A percentile compares a stretch with the other conserved stretches of the same genome.
Evolutionary conservation across 2,888 invertebrate genomes (phyloP).

Genomic region (Arenicola marina): DNA sequence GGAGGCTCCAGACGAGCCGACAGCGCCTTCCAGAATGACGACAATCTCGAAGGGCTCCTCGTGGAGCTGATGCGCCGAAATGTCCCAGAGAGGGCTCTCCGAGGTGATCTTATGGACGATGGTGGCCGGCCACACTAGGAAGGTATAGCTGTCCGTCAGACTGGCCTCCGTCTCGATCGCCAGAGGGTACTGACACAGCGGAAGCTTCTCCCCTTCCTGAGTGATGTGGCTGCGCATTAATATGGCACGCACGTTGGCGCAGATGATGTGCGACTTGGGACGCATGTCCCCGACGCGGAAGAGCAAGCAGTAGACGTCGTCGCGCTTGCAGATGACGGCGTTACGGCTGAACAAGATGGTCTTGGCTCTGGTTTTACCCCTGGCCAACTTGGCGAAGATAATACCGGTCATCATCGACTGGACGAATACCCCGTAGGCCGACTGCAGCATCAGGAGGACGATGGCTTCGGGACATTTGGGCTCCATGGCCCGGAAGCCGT

Average conservation of each 20-base stretch:
- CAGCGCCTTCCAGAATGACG: slow-evolving; percentile 75
- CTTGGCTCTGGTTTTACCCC: slow-evolving; percentile 92
- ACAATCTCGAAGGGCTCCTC: slow-evolving; percentile 94
- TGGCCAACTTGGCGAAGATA: slow-evolving; percentile 78
- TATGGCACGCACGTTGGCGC: slow-evolving; percentile 27
- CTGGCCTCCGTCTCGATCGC: slow-evolving; percentile 58
- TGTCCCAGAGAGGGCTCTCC: slow-evolving; percentile 84
- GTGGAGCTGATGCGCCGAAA: slow-evolving; percentile 88
- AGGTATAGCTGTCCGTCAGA: slow-evolving; percentile 71
- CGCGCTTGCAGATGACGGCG: slow-evolving; percentile 77
- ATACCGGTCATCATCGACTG: slow-evolving; percentile 75
- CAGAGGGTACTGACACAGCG: slow-evolving; percentile 85
- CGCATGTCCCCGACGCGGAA: slow-evolving; percentile 62
- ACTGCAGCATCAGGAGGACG: slow-evolving; percentile 86
- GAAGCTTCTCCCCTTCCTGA: slow-evolving; percentile 88
- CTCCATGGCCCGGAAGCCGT: slow-evolving; percentile 82
- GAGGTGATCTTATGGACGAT: slow-evolving; percentile 94
- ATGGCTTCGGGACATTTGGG: slow-evolving; percentile 90
- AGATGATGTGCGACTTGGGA: slow-evolving; percentile 26
- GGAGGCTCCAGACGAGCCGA: slow-evolving; percentile 26
- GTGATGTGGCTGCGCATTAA: slow-evolving; percentile 54
- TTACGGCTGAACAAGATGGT: slow-evolving; percentile 90
- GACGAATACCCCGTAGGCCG: slow-evolving; percentile 82
- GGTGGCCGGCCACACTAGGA: slow-evolving; percentile 97
- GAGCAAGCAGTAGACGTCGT: slow-evolving; percentile 57